Evolutionary conservation across 2,113 vertebrate genomes (phyloP), one percentile per base, ranked within the genome.

Genomic region (Panthera tigris): DNA sequence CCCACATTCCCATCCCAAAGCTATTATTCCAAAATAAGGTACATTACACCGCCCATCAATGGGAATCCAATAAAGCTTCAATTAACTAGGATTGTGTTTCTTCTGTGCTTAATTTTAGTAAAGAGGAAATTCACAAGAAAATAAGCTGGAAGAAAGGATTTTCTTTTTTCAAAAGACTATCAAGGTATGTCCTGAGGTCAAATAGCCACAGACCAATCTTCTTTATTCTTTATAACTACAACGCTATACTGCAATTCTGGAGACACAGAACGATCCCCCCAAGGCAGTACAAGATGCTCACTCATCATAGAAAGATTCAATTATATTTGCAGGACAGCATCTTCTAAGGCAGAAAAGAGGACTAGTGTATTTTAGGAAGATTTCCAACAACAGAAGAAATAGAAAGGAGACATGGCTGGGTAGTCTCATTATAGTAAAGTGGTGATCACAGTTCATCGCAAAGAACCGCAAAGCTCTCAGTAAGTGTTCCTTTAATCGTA

Each of bases 311-410:
- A 73, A 88, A 88, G 39, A 97, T 97, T 97, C 95, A 85, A 86
- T 97, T 97, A 73, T 91, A 90, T 95, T 98, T 98, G 78, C 94
- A 98, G 98, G 98, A 97, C 97, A 98, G 97, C 94, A 97, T 98
- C 88, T 93, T 95, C 94, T 88, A 98, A 98, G 95, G 81, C 93
- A 80, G 66, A 80, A 97, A 98, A 90, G 50, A 91, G 95, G 83
- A 66, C 63, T 98, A 97, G 97, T 94, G 91, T 84, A 55, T 93
- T 93, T 97, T 73, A 85, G 52, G 69, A 88, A 81, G n/a, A 85
- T 65, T 89, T 82, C 45, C 21, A 88, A 36, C 10, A 88, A 69
- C 18, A 33, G 39, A 45, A 90, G 87, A 87, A 36, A 25, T 83
- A 69, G 84, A 78, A 61, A 79, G 66, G 16, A 14, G n/a, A 39